Evolutionary conservation across 2,888 invertebrate genomes (phyloP).

Genomic region (Dione juno): DNA sequence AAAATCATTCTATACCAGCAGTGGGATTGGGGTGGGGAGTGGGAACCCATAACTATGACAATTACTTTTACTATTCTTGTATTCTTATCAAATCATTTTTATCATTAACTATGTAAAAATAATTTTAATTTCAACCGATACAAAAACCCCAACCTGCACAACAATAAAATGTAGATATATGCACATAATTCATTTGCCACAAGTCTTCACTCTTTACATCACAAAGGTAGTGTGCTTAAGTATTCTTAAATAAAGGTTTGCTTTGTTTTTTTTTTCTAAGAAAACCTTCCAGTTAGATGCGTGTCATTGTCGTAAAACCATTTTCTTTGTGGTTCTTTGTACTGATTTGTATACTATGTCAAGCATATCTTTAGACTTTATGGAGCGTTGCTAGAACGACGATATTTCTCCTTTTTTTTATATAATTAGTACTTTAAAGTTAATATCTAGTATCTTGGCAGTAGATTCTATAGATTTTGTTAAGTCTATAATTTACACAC

Average conservation of each 20-base stretch:
- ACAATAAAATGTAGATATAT: conserved; percentile 19
- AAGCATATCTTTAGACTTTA: conserved; percentile 19
- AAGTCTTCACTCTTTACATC: conserved; percentile 6
- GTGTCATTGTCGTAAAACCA: conserved; percentile 28
- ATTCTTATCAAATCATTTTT: no score
- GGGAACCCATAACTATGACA: no score
- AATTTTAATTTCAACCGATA: no score
- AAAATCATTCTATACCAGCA: no score
- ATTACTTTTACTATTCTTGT: no score
- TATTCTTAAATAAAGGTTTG: conserved; percentile 19
- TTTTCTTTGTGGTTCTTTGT: conserved; percentile 24
- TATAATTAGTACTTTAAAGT: no score
- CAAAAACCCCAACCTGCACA: not conserved
- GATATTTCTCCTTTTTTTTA: not conserved
- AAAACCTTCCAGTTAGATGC: conserved; percentile 24
- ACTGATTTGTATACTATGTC: conserved; percentile 23
- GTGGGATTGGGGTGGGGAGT: no score
- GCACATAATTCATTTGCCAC: conserved; percentile 29
- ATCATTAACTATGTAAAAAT: no score
- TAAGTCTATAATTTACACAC: no score
- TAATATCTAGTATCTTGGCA: no score
- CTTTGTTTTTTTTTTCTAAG: conserved; percentile 31
- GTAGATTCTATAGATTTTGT: no score
- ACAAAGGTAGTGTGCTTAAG: conserved; percentile 34
- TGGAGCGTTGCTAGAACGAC: not conserved